A percentile compares a stretch with the other conserved stretches of the same genome.
Evolutionary conservation across 1,140 invertebrate genomes (phyloP).

Genomic region (Diabrotica virgifera): DNA sequence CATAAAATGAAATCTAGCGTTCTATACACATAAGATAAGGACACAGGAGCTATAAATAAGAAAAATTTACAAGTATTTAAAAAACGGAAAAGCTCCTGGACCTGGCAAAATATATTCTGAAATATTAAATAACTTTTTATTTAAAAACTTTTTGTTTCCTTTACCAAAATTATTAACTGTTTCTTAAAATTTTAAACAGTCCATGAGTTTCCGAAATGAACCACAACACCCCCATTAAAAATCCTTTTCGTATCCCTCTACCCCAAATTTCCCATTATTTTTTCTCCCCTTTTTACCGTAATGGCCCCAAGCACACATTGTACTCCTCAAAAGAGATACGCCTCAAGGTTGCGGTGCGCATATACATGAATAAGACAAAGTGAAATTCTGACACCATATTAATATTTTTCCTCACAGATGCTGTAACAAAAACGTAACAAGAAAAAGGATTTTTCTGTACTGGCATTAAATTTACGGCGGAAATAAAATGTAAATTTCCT

Average conservation of each 20-base stretch:
- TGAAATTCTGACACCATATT: slow-evolving; percentile 2
- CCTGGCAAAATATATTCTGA: no score
- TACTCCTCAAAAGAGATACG: slow-evolving; percentile 1
- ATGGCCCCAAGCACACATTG: background rate
- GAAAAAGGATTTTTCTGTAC: slow-evolving; percentile 1
- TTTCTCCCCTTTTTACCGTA: background rate
- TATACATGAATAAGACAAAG: slow-evolving; percentile 2
- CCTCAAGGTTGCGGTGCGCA: background rate
- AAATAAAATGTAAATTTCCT: slow-evolving; percentile 10
- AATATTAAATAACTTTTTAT: no score
- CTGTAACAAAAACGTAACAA: background rate
- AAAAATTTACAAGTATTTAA: no score
- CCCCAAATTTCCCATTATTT: background rate
- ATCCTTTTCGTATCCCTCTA: background rate
- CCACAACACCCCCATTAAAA: background rate
- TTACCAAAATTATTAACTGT: no score
- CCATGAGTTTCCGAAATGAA: no score
- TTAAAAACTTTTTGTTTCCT: no score
- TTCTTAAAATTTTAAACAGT: no score
- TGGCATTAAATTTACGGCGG: slow-evolving; percentile 2
- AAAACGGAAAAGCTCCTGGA: no score
- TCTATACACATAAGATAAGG: no score
- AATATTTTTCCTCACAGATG: slow-evolving; percentile 2
- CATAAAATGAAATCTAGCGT: no score
- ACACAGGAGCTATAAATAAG: no score